Percentiles rank a stretch among this genome's conserved stretches.
Evolutionary conservation across 1,140 invertebrate species (phyloP).

Genomic region (Apolygus lucorum): DNA sequence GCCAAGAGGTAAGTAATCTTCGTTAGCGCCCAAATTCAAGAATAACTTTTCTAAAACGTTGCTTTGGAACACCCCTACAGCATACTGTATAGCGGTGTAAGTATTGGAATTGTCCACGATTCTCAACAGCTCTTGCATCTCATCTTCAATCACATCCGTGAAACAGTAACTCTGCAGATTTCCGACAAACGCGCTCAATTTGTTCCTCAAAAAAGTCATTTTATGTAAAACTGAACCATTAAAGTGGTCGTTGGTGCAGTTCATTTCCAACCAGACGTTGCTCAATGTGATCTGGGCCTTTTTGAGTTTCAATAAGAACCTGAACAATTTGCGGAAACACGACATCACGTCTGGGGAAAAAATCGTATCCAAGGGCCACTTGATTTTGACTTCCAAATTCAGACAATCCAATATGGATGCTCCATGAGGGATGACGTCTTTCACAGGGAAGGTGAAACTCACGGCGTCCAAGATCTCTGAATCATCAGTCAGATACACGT

Average conservation of each 20-base stretch:
- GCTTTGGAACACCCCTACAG: background rate
- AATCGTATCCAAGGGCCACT: constrained; percentile 16
- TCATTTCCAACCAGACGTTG: background rate
- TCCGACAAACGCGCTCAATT: constrained; percentile 13
- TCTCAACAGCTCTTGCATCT: background rate
- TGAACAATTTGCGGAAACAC: constrained; percentile 8
- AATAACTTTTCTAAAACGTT: background rate
- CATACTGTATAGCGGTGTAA: background rate
- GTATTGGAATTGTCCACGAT: background rate
- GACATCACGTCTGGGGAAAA: constrained; percentile 14
- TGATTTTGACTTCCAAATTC: constrained; percentile 3
- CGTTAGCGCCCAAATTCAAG: background rate
- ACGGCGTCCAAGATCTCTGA: background rate
- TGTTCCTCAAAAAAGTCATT: background rate
- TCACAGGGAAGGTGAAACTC: background rate
- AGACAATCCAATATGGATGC: background rate
- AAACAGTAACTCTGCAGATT: constrained; percentile 23
- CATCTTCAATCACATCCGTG: constrained; percentile 19
- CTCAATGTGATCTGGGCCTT: background rate
- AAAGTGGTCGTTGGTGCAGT: background rate
- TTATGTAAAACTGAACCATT: background rate
- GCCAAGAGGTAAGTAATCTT: background rate
- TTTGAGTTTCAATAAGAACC: background rate
- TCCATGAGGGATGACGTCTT: background rate
- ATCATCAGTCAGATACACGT: constrained; percentile 20